Conservation (phyloP, 1,140 invertebrate genomes). For the Pararge aegeria region DNA sequence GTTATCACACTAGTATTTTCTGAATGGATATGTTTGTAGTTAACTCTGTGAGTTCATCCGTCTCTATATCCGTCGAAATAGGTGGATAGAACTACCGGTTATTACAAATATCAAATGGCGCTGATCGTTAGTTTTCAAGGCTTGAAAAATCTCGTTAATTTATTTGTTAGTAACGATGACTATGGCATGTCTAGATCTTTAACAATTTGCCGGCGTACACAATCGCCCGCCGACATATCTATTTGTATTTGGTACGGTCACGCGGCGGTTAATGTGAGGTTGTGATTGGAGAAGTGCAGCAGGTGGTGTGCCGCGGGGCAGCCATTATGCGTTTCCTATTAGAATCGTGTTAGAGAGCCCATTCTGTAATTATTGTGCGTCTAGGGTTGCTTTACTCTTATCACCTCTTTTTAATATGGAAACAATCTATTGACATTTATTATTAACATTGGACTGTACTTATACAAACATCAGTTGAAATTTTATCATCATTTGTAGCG, state of each 20-base stretch:
- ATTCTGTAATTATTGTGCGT: constrained; percentile 59
- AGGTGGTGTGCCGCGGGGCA: constrained; percentile 47
- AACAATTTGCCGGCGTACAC: not conserved
- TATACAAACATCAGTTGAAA: too few relatives aligned
- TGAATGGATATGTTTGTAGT: too few relatives aligned
- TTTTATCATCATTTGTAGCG: too few relatives aligned
- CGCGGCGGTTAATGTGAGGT: not conserved
- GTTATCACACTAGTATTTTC: too few relatives aligned
- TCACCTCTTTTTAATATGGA: not conserved
- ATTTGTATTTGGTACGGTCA: constrained; percentile 3
- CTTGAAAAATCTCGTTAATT: too few relatives aligned
- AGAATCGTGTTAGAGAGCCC: constrained; percentile 66
- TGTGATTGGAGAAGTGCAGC: constrained; percentile 39
- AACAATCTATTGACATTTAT: not conserved
- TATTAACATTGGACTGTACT: too few relatives aligned
- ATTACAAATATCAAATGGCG: too few relatives aligned
- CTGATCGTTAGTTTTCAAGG: too few relatives aligned
- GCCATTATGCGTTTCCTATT: constrained; percentile 63
- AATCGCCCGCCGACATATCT: constrained; percentile 6
- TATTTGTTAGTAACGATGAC: not conserved
- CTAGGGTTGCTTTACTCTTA: constrained; percentile 17
- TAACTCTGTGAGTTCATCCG: too few relatives aligned
- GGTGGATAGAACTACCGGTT: too few relatives aligned
- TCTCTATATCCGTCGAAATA: too few relatives aligned
- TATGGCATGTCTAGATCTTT: not conserved